Base-by-base conservation (phyloP, 2,888 invertebrate species). In the Peribatodes rhomboidaria region DNA sequence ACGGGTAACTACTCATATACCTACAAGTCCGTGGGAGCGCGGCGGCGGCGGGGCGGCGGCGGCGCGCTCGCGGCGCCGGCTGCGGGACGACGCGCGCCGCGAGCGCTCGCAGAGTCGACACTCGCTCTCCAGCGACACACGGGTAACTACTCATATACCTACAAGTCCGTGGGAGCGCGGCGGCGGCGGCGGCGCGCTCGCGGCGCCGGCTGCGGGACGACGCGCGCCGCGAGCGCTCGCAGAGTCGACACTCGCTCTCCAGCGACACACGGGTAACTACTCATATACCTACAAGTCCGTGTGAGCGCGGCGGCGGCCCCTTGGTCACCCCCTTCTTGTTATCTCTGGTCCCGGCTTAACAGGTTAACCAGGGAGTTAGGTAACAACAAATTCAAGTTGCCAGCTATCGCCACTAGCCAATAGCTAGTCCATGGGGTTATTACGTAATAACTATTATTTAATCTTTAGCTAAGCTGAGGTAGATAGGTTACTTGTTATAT, bases 51-150 rank as follows among this genome's bases (percentile, higher is more conserved):
- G 84, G 86, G 10, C 85, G 16, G 35, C 37, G 6, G 56, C 20
- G 16, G 41, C 41, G 49, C 90, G 91, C 20, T 81, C 91, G 14
- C 85, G 87, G 11, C 86, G 87, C 7, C 85, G 92, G n/a, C 79
- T 86, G 67, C 83, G 87, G 9, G 91, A 86, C 67, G 90, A 89
- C 31, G 76, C 72, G 10, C 93, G 93, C 27, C 89, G 95, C 67
- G 94, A 94, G 72, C 89, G 95, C 68, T 95, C 95, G n/a, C 93
- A 94, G 58, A 96, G 96, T 80, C 87, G 95, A 62, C 95, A 95
- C 71, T 96, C 96, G 1, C 90, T 95, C 67, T 95, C 95, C 56
- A 95, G 95, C 76, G 96, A 96, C 79, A 95, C 95, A 3, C 94
- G 95, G 82, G 96, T 95, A 10, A 9, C 27, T 27, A 27, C 6